Evolutionary conservation across 2,888 invertebrate species (phyloP), one percentile per base, ranked within the genome.

Genomic region (Polydesmus complanatus): DNA sequence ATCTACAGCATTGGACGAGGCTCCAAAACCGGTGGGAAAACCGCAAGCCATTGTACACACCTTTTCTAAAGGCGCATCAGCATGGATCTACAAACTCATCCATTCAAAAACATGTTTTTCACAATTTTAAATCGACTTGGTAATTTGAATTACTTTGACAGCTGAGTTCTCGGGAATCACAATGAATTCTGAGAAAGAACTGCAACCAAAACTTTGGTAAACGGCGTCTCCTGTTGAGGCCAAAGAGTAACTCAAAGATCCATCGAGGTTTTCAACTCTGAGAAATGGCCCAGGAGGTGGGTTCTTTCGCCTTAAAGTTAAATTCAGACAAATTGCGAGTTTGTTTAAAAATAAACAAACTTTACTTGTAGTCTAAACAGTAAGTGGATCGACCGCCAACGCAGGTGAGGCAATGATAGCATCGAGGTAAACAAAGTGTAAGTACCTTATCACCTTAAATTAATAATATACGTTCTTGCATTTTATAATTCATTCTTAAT

Each of bases 381-480:
- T 37, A 37, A 37, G 37, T 37, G 5, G 37, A 37, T 37, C 37
- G 5, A 5, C 37, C 37, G 5, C 37, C 37, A 8, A 8, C 14
- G 37, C 37, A 37, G 14, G 37, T 37, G 37, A 8, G 14, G 37
- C 37, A 37, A 37, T 37, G 37, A 37, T 37, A 37, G 37, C 37
- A 37, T 37, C 37, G 37, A 8, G 37, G 37, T 14, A 37, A 37
- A 14, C 37, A 37, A 5, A 37, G 14, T 8, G 37, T 37, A 37
- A 37, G 14, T 8, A 37, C 37, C 14, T 37, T 37, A 14, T 37
- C 37, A 14, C 37, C 37, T 37, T n/a, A n/a, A 37, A 37, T 37
- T 37, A 37, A 37, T 37, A 37, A 37, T 37, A 37, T 86, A 47
- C 96, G 37, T 37, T 37, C n/a, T n/a, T n/a, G n/a, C n/a, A n/a